phyloP scores from a whole-genome alignment of 1,140 invertebrate genomes.

The Tribolium castaneum region DNA sequence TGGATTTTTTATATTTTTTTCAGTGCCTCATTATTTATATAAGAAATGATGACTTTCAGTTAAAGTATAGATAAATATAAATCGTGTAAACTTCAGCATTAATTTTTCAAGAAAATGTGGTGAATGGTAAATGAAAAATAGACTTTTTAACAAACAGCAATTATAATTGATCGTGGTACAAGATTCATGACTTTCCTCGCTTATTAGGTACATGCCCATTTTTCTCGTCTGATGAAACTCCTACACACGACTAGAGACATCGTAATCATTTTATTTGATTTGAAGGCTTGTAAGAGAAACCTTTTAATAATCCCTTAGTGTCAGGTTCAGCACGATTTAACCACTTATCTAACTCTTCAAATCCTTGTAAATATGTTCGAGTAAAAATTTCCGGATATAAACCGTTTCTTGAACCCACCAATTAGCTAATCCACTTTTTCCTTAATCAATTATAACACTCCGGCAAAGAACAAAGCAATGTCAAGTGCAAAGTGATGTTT shows the following conservation, averaged over 20 bases:
- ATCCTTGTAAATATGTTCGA: background rate
- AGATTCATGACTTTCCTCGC: no score
- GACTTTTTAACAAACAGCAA: no score
- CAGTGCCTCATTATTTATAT: no score
- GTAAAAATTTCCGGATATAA: background rate
- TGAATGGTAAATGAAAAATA: no score
- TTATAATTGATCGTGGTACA: no score
- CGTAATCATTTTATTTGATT: background rate
- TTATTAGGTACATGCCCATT: no score
- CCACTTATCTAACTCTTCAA: background rate
- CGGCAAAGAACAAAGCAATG: slow-evolving; percentile 28
- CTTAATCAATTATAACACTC: background rate
- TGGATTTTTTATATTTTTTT: no score
- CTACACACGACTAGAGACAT: background rate
- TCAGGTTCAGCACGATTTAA: background rate
- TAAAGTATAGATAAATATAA: no score
- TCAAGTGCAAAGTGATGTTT: slow-evolving; percentile 40
- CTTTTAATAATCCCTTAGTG: background rate
- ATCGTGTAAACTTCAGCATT: no score
- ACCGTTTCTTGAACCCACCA: background rate
- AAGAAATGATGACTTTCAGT: no score
- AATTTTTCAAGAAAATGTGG: no score
- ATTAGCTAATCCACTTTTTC: background rate
- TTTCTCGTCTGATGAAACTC: background rate
- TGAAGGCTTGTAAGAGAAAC: background rate